phyloP scores from a whole-genome alignment of 2,888 invertebrate genomes.

The Notocelia uddmanniana region DNA sequence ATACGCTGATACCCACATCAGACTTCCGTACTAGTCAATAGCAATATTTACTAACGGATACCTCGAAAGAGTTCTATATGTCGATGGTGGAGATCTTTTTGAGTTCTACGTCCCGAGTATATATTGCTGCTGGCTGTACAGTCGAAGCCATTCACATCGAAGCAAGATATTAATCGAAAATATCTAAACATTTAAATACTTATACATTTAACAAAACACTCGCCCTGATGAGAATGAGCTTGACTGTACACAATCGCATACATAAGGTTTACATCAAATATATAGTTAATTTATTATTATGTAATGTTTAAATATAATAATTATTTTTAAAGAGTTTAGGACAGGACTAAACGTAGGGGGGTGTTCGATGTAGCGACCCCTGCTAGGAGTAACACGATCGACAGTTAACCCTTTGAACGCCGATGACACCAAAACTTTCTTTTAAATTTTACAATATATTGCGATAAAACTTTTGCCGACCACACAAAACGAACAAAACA shows the following conservation, averaged over 20 bases:
- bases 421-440: neutral
- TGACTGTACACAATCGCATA: neutral
- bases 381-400: neutral
- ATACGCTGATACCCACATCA: slow-evolving; percentile 11
- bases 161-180: neutral
- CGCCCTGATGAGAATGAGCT: neutral
- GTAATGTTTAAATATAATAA: neutral
- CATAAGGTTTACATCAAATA: slow-evolving; percentile 38
- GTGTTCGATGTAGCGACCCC: neutral
- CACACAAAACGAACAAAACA: too few relatives aligned
- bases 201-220: neutral
- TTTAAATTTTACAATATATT: too few relatives aligned
- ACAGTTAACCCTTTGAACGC: neutral
- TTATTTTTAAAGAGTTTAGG: neutral
- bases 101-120: neutral
- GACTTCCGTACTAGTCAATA: slow-evolving; percentile 1
- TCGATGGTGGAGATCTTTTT: neutral
- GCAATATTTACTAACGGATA: neutral
- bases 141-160: slow-evolving; percentile 2
- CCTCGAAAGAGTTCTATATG: neutral
- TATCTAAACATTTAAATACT: neutral
- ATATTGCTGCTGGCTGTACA: neutral
- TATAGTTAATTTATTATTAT: slow-evolving; percentile 31
- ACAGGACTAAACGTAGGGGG: neutral
- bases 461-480: too few relatives aligned